phyloP scores from a whole-genome alignment of 2,888 invertebrate species.

The Lepas anatifera region DNA sequence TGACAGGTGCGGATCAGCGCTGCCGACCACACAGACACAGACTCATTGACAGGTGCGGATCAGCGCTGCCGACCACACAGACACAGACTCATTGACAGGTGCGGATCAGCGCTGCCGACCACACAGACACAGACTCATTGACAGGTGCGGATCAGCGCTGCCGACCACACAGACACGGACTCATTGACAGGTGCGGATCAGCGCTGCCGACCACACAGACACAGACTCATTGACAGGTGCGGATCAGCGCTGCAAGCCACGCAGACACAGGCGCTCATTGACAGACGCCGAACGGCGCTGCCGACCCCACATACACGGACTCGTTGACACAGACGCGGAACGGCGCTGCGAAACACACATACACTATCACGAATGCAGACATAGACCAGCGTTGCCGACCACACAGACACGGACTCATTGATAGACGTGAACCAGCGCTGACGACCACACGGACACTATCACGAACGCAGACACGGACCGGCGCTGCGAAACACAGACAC shows the following conservation, averaged over 20 bases:
- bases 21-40: not conserved
- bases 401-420: no score
- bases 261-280: not conserved
- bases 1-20: not conserved
- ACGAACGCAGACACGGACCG: not conserved
- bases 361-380: not conserved
- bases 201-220: not conserved
- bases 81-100: not conserved
- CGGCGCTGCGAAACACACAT: no score
- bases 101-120: not conserved
- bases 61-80: conserved; percentile 48
- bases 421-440: no score
- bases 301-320: not conserved
- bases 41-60: no score
- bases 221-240: no score
- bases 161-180: conserved; percentile 27
- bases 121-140: not conserved
- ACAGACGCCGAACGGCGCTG: not conserved
- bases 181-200: not conserved
- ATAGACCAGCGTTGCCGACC: no score
- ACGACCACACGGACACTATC: not conserved
- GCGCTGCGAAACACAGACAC: no score
- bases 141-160: no score
- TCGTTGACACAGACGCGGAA: no score
- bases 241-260: conserved; percentile 54